Evolutionary conservation across 2,113 vertebrate genomes (phyloP), one percentile per base, ranked within the genome.

Genomic region (Apteryx owenii): DNA sequence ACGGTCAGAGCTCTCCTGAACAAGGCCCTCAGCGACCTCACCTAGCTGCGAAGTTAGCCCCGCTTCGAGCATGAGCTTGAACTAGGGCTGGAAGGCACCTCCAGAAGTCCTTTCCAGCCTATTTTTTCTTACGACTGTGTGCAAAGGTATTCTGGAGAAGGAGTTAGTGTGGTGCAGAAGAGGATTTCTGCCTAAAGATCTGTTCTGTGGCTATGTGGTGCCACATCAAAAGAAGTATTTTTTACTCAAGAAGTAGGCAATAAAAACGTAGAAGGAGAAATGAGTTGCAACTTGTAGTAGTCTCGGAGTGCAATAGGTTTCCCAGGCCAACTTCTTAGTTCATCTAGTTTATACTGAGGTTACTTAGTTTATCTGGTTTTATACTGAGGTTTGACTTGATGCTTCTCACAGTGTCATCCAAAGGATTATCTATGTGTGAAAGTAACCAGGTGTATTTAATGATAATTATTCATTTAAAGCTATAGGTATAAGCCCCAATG

Each of bases 121-220:
- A 0, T 0, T 51, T 95, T 75, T 76, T 79, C 19, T 73, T 19
- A n/a, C 0, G 4, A 10, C 31, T 53, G 0, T 0, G 0, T 48
- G 44, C 26, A n/a, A 10, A 84, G 77, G 33, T 2, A 6, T 3
- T 88, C 29, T 42, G 36, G 44, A 28, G n/a, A 72, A 72, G 50
- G 18, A 72, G 70, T 10, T 38, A 36, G 36, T 48, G 23, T 56
- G 71, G 6, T 18, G 20, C 4, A 15, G 71, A 68, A 70, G 61
- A 71, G n/a, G 31, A 44, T 85, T 84, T 71, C 26, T 69, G 33
- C 68, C 40, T 50, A 20, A 77, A 58, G 44, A 38, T n/a, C 6
- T 0, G 0, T 11, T 69, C 26, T 71, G 51, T 75, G 29, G 7
- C 3, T 46, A 20, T 58, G 33, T 13, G 1, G 29, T 82, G 31